Evolutionary conservation across 2,797 vertebrate genomes (phyloP).

Genomic region (Falco concolor): DNA sequence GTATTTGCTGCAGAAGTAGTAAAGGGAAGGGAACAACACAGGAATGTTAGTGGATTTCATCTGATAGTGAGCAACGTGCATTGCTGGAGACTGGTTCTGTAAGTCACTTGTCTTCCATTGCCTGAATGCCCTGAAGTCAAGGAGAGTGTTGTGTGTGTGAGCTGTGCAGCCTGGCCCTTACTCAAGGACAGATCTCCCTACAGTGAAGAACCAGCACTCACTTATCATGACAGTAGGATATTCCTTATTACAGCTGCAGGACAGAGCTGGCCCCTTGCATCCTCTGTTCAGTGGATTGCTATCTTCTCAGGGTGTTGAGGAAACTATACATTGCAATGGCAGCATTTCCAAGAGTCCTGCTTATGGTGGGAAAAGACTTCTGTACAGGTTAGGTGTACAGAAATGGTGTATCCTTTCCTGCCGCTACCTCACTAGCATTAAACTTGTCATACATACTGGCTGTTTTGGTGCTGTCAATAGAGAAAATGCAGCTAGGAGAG

Average conservation of each 20-base stretch:
- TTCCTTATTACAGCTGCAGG: background rate
- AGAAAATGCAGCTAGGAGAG: background rate
- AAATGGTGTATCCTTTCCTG: background rate
- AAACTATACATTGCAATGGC: background rate
- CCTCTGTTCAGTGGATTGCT: background rate
- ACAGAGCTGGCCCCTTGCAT: background rate
- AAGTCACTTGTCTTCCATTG: background rate
- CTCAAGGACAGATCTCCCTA: background rate
- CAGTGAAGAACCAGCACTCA: background rate
- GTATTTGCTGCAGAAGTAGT: background rate
- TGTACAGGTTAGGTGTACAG: background rate
- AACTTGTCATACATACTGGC: background rate
- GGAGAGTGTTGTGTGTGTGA: background rate
- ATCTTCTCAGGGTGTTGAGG: background rate
- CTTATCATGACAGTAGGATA: background rate
- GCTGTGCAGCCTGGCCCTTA: background rate
- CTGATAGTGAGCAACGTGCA: background rate
- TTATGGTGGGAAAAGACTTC: background rate
- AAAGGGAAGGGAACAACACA: background rate
- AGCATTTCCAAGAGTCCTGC: background rate
- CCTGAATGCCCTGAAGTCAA: background rate
- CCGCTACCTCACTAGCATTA: background rate
- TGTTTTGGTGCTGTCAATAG: background rate
- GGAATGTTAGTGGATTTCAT: conserved; percentile 30
- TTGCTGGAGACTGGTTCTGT: conserved; percentile 35